Percentiles rank a stretch among this genome's conserved stretches.
These are phyloP conservation scores for Coturnix japonica DNA, from an alignment of 2,113 vertebrate genomes.

Conservation along the genomic window DNA sequence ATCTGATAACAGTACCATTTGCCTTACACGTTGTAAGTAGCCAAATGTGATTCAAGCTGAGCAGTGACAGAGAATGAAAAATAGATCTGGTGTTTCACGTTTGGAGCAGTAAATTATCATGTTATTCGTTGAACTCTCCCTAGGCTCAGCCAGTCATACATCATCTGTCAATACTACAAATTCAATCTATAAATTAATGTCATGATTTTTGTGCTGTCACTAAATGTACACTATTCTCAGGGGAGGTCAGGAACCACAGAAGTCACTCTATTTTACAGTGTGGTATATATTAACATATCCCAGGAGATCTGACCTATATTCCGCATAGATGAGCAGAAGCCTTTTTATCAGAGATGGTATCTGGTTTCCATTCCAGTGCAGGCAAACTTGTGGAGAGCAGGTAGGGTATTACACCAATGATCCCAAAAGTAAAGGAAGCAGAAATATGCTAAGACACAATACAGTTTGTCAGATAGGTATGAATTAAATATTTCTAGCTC, in stretches of 20 bases:
- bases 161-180: slow-evolving; percentile 48
- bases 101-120: slow-evolving; percentile 39
- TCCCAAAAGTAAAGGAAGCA: background rate
- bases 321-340: background rate
- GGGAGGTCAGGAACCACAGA: slow-evolving; percentile 7
- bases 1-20: background rate
- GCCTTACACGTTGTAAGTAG: background rate
- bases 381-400: background rate
- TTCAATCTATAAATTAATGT: slow-evolving; percentile 58
- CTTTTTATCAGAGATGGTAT: background rate
- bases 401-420: background rate
- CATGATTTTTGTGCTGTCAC: slow-evolving; percentile 16
- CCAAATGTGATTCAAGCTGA: slow-evolving; percentile 31
- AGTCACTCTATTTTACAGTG: background rate
- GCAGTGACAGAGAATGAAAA: slow-evolving; percentile 57
- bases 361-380: background rate
- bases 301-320: slow-evolving; percentile 3
- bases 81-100: slow-evolving; percentile 23
- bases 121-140: slow-evolving; percentile 15
- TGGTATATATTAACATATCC: slow-evolving; percentile 26
- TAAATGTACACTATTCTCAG: slow-evolving; percentile 19
- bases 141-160: slow-evolving; percentile 21
- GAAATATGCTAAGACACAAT: background rate
- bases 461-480: background rate
- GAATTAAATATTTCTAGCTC: background rate